A percentile compares a stretch with the other conserved stretches of the same genome.
Evolutionary conservation across 2,888 invertebrate genomes (phyloP).

Genomic region (Amiota mariae): DNA sequence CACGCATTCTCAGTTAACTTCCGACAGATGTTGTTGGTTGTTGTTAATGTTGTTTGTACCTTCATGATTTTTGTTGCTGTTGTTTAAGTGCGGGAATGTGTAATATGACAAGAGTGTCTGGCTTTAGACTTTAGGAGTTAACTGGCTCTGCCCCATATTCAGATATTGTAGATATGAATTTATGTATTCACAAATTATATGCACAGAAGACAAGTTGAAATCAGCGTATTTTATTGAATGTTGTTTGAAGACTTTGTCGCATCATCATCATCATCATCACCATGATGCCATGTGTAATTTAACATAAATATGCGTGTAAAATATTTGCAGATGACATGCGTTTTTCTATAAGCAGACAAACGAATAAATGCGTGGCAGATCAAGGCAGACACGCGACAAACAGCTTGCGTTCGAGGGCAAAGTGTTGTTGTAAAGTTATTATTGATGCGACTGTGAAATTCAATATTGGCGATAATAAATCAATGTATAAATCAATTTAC

Average conservation of each 20-base stretch:
- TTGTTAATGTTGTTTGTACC: not conserved
- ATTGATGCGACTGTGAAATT: not conserved
- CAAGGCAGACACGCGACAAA: not conserved
- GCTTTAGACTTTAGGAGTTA: not conserved
- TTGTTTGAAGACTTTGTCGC: constrained; percentile 14
- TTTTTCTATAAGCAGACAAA: not conserved
- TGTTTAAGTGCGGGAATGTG: constrained; percentile 10
- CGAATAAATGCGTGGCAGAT: no score
- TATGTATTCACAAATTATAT: not conserved
- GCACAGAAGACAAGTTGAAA: not conserved
- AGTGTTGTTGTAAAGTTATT: constrained; percentile 4
- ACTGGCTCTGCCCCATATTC: constrained; percentile 30
- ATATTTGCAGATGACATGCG: constrained; percentile 25
- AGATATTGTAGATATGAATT: constrained; percentile 23
- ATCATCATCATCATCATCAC: constrained; percentile 22
- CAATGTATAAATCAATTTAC: not conserved
- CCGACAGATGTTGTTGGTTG: constrained; percentile 59
- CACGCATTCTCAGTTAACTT: constrained; percentile 65
- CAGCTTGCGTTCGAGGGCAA: not conserved
- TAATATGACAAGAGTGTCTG: constrained; percentile 14
- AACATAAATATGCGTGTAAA: constrained; percentile 19
- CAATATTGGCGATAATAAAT: constrained; percentile 12
- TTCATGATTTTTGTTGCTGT: not conserved
- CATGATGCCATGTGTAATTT: not conserved
- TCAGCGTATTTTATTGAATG: not conserved